Evolutionary conservation across 2,113 vertebrate genomes (phyloP), one percentile per base, ranked within the genome.

Genomic region (Apaloderma vittatum): DNA sequence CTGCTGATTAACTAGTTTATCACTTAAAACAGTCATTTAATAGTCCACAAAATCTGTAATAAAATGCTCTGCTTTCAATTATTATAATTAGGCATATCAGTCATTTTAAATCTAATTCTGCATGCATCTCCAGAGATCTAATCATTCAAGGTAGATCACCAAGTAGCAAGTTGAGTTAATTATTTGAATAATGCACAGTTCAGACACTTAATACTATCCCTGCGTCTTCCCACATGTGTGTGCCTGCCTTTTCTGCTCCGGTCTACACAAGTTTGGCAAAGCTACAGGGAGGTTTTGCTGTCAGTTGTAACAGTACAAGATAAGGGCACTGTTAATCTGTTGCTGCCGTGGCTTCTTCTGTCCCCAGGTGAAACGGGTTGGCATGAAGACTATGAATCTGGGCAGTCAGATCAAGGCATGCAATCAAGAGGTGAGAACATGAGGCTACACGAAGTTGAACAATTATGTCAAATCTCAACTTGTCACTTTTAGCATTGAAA

Each of bases 101-200:
- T 92, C 52, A 94, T 82, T 96, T 94, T 48, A 94, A 90, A 93
- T 93, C 58, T 88, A 62, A 87, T 92, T 88, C 74, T 11, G 3
- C 52, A 67, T 55, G 48, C 65, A 27, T 90, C 87, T 95, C 90
- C 43, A 85, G 94, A 93, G 81, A 90, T 82, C 82, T 72, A 81
- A 75, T 82, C 75, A 91, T 90, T 85, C 52, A 55, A 90, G 74
- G 74, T 82, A 92, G 85, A 95, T 87, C 94, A 93, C 66, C 94
- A 91, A 94, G 74, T 90, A 96, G 51, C 55, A 94, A 46, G 72
- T 52, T 95, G 83, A 92, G 78, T 66, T 93, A 92, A 95, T 96
- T 93, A 94, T 75, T 93, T 92, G 66, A 90, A 93, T 85, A 81
- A 90, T 90, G 52, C 90, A 59, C 57, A 78, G 10, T 90, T 87